A percentile compares a stretch with the other conserved stretches of the same genome.
Conservation (phyloP, 2,888 invertebrate genomes). For the Eupithecia subfuscata region DNA sequence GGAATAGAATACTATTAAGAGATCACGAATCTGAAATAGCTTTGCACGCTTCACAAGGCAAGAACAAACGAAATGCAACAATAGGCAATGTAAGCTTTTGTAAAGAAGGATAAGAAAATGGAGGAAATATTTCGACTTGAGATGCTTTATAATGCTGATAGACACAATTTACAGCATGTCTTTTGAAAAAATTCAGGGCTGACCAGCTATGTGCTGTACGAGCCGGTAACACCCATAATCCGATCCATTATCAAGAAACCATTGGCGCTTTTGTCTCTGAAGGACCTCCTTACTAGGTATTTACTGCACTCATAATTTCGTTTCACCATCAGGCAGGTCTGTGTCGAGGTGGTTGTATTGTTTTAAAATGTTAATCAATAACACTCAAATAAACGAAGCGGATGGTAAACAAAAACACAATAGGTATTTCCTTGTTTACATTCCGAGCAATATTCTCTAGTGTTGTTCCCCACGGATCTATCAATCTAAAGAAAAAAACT, state of each 20-base stretch:
- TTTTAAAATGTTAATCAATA: neutral
- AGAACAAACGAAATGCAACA: conserved; percentile 63
- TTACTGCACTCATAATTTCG: neutral
- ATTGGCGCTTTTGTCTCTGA: neutral
- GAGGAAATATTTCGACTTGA: neutral
- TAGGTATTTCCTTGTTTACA: conserved; percentile 6
- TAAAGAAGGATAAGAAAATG: neutral
- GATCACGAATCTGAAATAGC: conserved; percentile 77
- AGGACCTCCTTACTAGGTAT: neutral
- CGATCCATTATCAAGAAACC: neutral
- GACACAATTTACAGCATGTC: neutral
- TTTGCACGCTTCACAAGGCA: conserved; percentile 57
- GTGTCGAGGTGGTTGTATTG: neutral
- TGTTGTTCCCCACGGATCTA: conserved; percentile 31
- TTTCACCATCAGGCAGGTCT: neutral
- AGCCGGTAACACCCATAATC: neutral
- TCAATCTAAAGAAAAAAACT: conserved; percentile 32
- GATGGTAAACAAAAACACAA: neutral
- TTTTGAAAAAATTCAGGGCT: neutral
- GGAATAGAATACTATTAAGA: conserved; percentile 70
- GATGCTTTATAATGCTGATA: neutral
- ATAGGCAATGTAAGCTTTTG: conserved; percentile 48
- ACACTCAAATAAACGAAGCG: neutral
- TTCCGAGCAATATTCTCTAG: conserved; percentile 11
- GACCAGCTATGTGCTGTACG: neutral